Conservation (phyloP, 2,113 vertebrate species). For the Stegostoma tigrinum region DNA sequence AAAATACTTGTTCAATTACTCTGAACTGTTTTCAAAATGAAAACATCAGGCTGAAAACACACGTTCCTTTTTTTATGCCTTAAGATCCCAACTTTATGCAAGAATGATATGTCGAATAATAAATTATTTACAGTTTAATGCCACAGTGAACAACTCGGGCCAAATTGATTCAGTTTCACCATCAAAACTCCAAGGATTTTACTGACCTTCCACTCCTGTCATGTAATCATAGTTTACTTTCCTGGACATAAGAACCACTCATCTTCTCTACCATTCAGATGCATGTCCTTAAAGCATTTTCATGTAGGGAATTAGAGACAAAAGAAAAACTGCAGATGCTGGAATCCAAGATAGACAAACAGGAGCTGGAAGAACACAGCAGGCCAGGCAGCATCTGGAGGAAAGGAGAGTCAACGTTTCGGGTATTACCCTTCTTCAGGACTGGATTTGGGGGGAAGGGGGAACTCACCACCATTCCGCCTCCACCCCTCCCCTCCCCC, state of each 20-base stretch:
- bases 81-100: not conserved
- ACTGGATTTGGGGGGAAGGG: no score
- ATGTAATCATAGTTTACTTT: not conserved
- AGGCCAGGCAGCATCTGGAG: no score
- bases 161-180: not conserved
- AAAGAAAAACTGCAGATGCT: no score
- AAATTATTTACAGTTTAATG: not conserved
- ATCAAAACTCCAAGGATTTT: not conserved
- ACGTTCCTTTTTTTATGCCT: not conserved
- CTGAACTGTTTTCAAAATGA: not conserved
- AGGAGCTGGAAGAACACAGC: no score
- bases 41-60: not conserved
- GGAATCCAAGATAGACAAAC: no score
- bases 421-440: no score
- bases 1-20: not conserved
- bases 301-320: no score
- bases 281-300: not conserved
- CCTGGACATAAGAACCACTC: not conserved
- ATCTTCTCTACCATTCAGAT: not conserved
- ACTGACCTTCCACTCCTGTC: not conserved
- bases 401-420: no score
- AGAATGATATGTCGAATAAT: not conserved
- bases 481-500: no score
- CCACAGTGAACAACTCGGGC: not conserved
- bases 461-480: no score